A percentile compares a stretch with the other conserved stretches of the same genome.
These are phyloP conservation scores for Macrostomum lignano DNA, from an alignment of 1,140 invertebrate species.

Conservation along the genomic window DNA sequence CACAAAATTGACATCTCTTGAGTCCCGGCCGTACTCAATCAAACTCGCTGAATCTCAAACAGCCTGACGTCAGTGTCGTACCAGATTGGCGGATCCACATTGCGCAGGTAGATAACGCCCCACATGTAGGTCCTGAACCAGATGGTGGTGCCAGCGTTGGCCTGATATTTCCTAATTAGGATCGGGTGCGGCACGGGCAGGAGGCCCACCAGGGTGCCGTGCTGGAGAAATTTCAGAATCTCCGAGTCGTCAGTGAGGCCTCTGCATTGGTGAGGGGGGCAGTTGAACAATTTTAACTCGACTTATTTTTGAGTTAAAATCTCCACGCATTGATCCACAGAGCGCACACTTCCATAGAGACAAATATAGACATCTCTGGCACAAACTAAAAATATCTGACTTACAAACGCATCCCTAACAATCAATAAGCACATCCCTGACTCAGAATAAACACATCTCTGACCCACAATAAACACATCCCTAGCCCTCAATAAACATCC, in stretches of 20 bases:
- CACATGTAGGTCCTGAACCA: slow-evolving; percentile 99
- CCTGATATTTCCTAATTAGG: slow-evolving; percentile 88
- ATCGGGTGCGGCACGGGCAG: slow-evolving; percentile 95
- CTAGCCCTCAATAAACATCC: too few relatives aligned
- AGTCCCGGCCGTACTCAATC: too few relatives aligned
- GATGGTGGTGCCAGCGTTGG: slow-evolving; percentile 79
- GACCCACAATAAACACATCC: too few relatives aligned
- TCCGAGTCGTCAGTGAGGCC: slow-evolving; percentile 96
- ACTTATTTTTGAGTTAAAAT: too few relatives aligned
- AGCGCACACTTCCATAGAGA: too few relatives aligned
- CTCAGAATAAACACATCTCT: too few relatives aligned
- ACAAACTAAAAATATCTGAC: too few relatives aligned
- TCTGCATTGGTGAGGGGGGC: slow-evolving; percentile 31
- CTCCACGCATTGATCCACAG: too few relatives aligned
- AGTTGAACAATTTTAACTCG: slow-evolving; percentile 4
- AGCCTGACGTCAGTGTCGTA: slow-evolving; percentile 94
- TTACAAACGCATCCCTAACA: too few relatives aligned
- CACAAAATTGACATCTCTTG: too few relatives aligned
- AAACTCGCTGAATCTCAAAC: slow-evolving; percentile 42
- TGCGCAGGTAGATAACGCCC: slow-evolving; percentile 90
- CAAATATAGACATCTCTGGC: too few relatives aligned
- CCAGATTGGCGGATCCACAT: slow-evolving; percentile 94
- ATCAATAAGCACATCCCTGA: too few relatives aligned
- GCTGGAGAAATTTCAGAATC: slow-evolving; percentile 90
- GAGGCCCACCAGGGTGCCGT: slow-evolving; percentile 82